A percentile compares a stretch with the other conserved stretches of the same genome.
Conservation (phyloP, 2,888 invertebrate genomes). For the Drosophila rellima region DNA sequence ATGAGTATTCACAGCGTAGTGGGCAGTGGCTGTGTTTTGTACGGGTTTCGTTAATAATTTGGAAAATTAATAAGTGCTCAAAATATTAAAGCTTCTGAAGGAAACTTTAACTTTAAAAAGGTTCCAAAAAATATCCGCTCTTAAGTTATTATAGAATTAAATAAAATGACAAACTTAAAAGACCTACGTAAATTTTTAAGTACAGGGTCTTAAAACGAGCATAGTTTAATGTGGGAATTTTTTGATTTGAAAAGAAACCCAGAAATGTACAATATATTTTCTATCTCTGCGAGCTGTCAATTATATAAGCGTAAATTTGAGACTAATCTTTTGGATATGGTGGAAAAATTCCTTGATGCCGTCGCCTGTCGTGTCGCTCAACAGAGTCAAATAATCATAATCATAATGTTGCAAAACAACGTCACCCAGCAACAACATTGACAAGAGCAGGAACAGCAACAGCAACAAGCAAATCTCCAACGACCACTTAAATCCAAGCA, state of each 20-base stretch:
- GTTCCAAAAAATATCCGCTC: too few species aligned
- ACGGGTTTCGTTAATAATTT: too few species aligned
- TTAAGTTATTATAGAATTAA: too few species aligned
- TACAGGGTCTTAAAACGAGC: too few species aligned
- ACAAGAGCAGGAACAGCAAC: constrained; percentile 11
- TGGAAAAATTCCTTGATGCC: constrained; percentile 32
- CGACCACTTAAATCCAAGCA: constrained; percentile 70
- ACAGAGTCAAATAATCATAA: constrained; percentile 62
- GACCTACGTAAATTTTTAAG: too few species aligned
- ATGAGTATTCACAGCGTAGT: too few species aligned
- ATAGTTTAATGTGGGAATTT: not conserved
- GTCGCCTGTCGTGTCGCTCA: constrained; percentile 32
- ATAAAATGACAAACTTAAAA: too few species aligned
- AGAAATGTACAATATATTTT: not conserved
- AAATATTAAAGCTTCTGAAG: too few species aligned
- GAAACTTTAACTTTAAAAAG: too few species aligned
- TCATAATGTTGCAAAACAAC: constrained; percentile 45
- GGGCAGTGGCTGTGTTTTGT: too few species aligned
- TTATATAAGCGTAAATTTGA: constrained; percentile 40
- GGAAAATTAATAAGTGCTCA: too few species aligned
- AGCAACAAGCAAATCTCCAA: constrained; percentile 58
- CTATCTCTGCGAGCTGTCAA: constrained; percentile 38
- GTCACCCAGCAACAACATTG: constrained; percentile 21
- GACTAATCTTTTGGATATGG: constrained; percentile 21
- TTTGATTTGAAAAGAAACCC: not conserved